Evolutionary conservation across 2,113 vertebrate species (phyloP).

Genomic region (Tiliqua scincoides): DNA sequence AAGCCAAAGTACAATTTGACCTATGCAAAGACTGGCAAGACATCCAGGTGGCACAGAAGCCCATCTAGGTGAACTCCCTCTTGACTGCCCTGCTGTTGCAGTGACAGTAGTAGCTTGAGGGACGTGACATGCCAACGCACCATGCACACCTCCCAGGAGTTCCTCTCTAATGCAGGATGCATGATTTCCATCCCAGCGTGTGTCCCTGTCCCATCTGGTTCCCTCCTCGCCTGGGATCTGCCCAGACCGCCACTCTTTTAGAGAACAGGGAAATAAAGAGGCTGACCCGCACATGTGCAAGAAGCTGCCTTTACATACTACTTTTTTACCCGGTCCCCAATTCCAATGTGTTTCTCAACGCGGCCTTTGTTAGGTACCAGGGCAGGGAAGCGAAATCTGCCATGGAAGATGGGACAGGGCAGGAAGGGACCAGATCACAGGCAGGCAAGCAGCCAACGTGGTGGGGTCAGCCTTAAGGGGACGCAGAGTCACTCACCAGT

Average conservation of each 20-base stretch:
- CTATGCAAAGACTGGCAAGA: not conserved
- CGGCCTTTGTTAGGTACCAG: not conserved
- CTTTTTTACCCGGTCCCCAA: not conserved
- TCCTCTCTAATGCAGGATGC: not conserved
- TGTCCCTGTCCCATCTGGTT: not conserved
- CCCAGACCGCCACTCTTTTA: not conserved
- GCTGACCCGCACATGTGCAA: not conserved
- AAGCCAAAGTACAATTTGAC: not conserved
- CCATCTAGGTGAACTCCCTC: not conserved
- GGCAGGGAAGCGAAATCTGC: accelerated
- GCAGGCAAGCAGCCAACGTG: accelerated
- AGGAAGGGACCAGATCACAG: not conserved
- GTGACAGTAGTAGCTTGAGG: not conserved
- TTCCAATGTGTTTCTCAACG: not conserved
- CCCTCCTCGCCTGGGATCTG: not conserved
- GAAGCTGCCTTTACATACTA: not conserved
- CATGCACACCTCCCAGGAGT: not conserved
- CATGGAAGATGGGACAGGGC: not conserved
- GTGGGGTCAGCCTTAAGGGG: not conserved
- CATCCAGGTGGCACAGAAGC: not conserved
- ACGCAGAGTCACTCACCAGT: constrained; percentile 81
- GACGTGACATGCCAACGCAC: not conserved
- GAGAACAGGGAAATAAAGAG: not conserved
- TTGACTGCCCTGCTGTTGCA: not conserved
- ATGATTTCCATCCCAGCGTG: not conserved